phyloP scores from a whole-genome alignment of 2,797 vertebrate species.

The Gastrophryne carolinensis region DNA sequence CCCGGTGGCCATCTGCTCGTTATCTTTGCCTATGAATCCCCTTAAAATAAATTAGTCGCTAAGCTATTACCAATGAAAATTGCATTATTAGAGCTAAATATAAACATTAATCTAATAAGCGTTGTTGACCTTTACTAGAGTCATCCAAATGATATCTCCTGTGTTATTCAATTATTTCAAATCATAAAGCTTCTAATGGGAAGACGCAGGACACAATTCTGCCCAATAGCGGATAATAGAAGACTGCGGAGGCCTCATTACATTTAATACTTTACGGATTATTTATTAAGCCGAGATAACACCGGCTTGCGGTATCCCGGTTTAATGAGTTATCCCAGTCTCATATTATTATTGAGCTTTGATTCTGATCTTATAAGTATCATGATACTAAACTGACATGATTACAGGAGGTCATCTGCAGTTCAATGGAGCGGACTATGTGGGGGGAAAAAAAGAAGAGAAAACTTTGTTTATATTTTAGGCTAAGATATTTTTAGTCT shows the following conservation, averaged over 20 bases:
- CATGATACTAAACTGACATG: not conserved
- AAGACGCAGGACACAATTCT: not conserved
- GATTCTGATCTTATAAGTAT: slow-evolving; percentile 7
- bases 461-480: not conserved
- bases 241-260: not conserved
- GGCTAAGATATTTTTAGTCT: not conserved
- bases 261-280: slow-evolving; percentile 18
- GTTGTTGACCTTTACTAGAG: slow-evolving; percentile 27
- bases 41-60: not conserved
- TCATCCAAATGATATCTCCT: not conserved
- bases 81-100: not conserved
- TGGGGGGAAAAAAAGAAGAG: not conserved
- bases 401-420: slow-evolving; percentile 4
- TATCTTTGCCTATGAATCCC: too few species aligned
- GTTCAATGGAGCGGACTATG: slow-evolving; percentile 1
- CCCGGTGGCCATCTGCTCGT: too few species aligned
- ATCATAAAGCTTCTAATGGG: not conserved
- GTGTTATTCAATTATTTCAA: slow-evolving; percentile 31
- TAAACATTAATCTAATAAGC: slow-evolving; percentile 8
- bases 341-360: slow-evolving; percentile 29
- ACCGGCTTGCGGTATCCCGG: not conserved
- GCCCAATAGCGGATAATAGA: slow-evolving; percentile 7
- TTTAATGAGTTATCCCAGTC: slow-evolving; percentile 27
- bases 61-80: not conserved
- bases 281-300: slow-evolving; percentile 24